A percentile compares a stretch with the other conserved stretches of the same genome.
These are phyloP conservation scores for Lypha dubia DNA, from an alignment of 2,888 invertebrate species.

Conservation along the genomic window DNA sequence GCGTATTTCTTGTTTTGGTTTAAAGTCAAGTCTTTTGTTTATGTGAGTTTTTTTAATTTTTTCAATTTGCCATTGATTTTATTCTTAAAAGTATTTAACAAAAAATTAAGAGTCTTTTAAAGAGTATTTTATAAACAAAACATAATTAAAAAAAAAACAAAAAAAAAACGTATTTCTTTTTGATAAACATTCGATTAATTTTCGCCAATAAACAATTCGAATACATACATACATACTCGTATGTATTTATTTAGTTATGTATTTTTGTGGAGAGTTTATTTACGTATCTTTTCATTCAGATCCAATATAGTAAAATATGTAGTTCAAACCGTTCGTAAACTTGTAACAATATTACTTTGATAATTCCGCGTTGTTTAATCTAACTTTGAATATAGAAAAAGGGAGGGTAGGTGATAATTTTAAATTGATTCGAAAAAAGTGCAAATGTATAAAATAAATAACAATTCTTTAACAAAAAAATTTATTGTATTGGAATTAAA, in stretches of 20 bases:
- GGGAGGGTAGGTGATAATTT: neutral
- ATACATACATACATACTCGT: neutral
- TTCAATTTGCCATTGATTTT: constrained; percentile 28
- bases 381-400: neutral
- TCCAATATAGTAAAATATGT: no score
- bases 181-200: constrained; percentile 48
- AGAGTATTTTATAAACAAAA: constrained; percentile 5
- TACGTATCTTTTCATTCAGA: neutral
- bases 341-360: neutral
- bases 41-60: constrained; percentile 17
- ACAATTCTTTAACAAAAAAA: constrained; percentile 40
- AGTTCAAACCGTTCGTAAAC: neutral
- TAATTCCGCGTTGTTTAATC: neutral
- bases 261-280: neutral
- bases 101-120: constrained; percentile 14
- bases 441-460: constrained; percentile 58
- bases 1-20: constrained; percentile 33
- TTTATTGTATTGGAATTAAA: no score
- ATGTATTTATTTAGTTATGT: neutral
- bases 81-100: constrained; percentile 4
- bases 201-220: neutral
- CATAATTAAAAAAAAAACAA: constrained; percentile 2
- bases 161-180: constrained; percentile 22
- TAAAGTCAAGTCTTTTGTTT: constrained; percentile 56
- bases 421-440: constrained; percentile 32